These are phyloP conservation scores for Oophaga pumilio DNA, from an alignment of 2,113 vertebrate species.

Conservation along the genomic window DNA sequence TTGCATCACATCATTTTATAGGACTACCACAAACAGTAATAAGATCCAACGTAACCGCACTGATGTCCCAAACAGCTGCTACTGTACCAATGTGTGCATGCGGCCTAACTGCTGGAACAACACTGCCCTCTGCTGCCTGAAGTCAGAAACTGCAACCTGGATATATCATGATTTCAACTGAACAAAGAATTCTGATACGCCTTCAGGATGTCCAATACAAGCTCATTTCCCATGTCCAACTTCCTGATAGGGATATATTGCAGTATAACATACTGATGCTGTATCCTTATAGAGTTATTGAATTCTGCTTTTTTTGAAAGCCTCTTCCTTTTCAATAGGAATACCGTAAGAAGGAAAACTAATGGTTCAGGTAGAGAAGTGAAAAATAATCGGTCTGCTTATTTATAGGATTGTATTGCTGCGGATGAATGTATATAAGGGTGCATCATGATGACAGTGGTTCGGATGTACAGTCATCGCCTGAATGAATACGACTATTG, in stretches of 20 bases:
- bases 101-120: background rate
- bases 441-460: background rate
- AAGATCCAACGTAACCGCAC: slow-evolving; percentile 30
- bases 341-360: background rate
- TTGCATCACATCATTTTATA: slow-evolving; percentile 47
- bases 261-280: too few relatives aligned
- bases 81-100: slow-evolving; percentile 7
- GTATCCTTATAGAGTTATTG: too few relatives aligned
- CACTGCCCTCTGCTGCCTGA: slow-evolving; percentile 35
- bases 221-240: background rate
- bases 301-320: too few relatives aligned
- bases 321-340: too few relatives aligned
- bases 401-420: background rate
- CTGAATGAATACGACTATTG: slow-evolving; percentile 25
- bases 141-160: background rate
- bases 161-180: background rate
- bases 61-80: slow-evolving; percentile 50
- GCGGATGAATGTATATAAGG: too few relatives aligned
- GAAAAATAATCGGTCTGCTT: background rate
- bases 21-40: slow-evolving; percentile 47
- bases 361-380: background rate
- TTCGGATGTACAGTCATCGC: background rate
- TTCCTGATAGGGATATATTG: too few relatives aligned
- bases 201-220: background rate
- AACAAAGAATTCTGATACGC: background rate